phyloP scores from a whole-genome alignment of 2,113 vertebrate genomes.

The Lepisosteus oculatus region DNA sequence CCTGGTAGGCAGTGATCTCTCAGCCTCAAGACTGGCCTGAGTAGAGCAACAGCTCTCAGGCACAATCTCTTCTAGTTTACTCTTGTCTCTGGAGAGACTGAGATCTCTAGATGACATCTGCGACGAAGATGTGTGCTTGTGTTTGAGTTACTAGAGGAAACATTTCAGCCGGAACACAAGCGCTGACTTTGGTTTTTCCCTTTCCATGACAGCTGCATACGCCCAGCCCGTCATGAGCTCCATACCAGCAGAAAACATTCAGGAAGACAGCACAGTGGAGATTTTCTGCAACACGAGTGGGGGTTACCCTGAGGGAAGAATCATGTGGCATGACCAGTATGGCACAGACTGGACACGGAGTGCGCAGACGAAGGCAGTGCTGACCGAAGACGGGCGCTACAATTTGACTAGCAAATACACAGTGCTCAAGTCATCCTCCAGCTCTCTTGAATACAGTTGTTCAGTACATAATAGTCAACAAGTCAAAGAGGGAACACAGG shows the following conservation, averaged over 20 bases:
- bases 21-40: no score
- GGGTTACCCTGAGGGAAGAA: conserved; percentile 49
- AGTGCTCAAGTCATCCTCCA: fast-evolving
- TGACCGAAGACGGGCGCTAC: conserved; percentile 22
- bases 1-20: no score
- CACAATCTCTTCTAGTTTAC: no score
- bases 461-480: conserved; percentile 32
- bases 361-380: fast-evolving
- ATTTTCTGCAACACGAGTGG: conserved; percentile 39
- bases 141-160: no score
- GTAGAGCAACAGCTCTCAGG: no score
- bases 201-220: conserved; percentile 49
- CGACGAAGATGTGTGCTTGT: no score
- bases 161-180: no score
- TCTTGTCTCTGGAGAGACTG: no score
- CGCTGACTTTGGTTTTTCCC: neutral
- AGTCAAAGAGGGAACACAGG: neutral
- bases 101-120: no score
- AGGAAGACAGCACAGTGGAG: neutral
- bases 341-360: neutral
- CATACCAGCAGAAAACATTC: neutral
- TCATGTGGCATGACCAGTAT: conserved; percentile 46
- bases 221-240: conserved; percentile 6
- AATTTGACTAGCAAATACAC: conserved; percentile 41
- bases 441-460: conserved; percentile 23